Conservation (phyloP, 2,797 vertebrate species). For the Huso huso region DNA sequence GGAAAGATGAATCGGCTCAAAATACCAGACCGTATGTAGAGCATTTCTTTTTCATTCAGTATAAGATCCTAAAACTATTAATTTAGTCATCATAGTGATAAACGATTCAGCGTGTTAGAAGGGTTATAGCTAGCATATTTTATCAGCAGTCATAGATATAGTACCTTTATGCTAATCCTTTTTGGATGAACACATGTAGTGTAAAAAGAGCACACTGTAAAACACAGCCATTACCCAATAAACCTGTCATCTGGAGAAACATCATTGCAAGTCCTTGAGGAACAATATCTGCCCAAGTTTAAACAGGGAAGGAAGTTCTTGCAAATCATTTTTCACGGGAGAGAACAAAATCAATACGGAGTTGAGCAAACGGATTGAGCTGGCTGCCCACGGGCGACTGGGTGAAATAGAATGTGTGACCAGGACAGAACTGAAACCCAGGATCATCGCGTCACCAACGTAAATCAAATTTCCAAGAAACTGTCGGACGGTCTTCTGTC, state of each 20-base stretch:
- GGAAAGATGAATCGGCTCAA: too few species aligned
- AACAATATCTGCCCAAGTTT: slow-evolving; percentile 45
- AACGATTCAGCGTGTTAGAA: too few species aligned
- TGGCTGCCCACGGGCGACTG: slow-evolving; percentile 31
- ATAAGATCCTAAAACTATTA: too few species aligned
- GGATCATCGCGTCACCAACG: slow-evolving; percentile 26
- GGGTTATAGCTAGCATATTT: too few species aligned
- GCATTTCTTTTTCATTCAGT: too few species aligned
- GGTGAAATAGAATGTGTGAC: slow-evolving; percentile 13
- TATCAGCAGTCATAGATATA: slow-evolving; percentile 20
- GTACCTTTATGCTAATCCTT: slow-evolving; percentile 54
- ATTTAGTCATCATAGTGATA: too few species aligned
- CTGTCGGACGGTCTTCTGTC: slow-evolving; percentile 29
- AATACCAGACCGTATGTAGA: too few species aligned
- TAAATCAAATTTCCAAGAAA: slow-evolving; percentile 24
- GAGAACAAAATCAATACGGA: slow-evolving; percentile 37
- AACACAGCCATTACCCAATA: slow-evolving; percentile 58
- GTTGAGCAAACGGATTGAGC: slow-evolving; percentile 34
- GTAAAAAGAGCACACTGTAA: slow-evolving; percentile 53
- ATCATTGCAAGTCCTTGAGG: slow-evolving; percentile 49
- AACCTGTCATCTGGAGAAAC: slow-evolving; percentile 65
- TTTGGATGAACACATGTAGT: slow-evolving; percentile 51
- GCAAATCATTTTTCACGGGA: slow-evolving; percentile 50
- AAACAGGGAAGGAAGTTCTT: slow-evolving; percentile 38
- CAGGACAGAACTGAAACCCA: slow-evolving; percentile 28